phyloP scores from a whole-genome alignment of 2,888 invertebrate genomes.

The Lamellibrachia columna region DNA sequence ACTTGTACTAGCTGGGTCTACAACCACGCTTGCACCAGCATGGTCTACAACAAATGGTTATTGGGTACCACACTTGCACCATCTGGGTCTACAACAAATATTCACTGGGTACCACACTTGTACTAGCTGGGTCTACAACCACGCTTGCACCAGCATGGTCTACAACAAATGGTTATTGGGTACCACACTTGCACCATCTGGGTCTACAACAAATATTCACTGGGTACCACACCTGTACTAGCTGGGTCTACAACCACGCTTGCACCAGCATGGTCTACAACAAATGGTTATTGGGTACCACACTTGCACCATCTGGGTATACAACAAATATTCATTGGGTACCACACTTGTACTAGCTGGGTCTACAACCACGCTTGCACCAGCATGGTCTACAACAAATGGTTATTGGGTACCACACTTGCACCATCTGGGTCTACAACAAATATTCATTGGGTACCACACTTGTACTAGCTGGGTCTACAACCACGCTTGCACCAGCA shows the following conservation, averaged over 20 bases:
- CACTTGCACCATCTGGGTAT: background rate
- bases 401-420: background rate
- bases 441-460: background rate
- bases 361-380: background rate
- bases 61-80: background rate
- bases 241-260: background rate
- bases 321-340: background rate
- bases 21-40: background rate
- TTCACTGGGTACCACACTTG: background rate
- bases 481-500: background rate
- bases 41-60: background rate
- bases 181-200: background rate
- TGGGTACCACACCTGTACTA: background rate
- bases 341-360: background rate
- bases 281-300: background rate
- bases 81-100: background rate
- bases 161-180: background rate
- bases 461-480: background rate
- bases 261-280: background rate
- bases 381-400: background rate
- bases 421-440: background rate
- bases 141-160: background rate
- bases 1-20: background rate
- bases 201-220: background rate
- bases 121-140: background rate